These are phyloP conservation scores for Pocillopora damicornis DNA, from an alignment of 64 coral and sea anemone genomes.

Conservation along the genomic window DNA sequence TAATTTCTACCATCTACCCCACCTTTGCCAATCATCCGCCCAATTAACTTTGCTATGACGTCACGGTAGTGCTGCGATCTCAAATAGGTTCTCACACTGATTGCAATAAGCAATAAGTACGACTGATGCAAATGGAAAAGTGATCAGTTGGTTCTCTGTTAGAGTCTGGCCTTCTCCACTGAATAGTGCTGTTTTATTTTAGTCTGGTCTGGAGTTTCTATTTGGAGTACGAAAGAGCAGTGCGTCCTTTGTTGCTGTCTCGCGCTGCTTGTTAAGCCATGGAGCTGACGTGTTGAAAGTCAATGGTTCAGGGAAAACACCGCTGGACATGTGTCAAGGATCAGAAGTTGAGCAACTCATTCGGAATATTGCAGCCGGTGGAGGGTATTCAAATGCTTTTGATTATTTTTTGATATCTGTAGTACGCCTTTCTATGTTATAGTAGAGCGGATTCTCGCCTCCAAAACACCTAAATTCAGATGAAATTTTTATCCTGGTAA, in stretches of 20 bases:
- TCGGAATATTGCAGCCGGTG: neutral
- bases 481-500: too few relatives aligned
- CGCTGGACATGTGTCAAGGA: conserved; percentile 34
- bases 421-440: neutral
- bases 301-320: conserved; percentile 18
- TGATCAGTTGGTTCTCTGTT: too few relatives aligned
- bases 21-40: too few relatives aligned
- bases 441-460: too few relatives aligned
- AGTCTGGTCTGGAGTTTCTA: neutral
- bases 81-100: too few relatives aligned
- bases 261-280: neutral
- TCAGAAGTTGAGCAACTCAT: conserved; percentile 22
- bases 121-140: too few relatives aligned
- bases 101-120: too few relatives aligned
- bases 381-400: neutral
- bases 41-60: too few relatives aligned
- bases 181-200: neutral
- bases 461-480: too few relatives aligned
- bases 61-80: too few relatives aligned
- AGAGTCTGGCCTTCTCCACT: too few relatives aligned
- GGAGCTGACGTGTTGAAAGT: neutral
- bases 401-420: neutral
- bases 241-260: neutral
- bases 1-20: too few relatives aligned
- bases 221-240: neutral